Percentiles rank a stretch among this genome's conserved stretches.
These are phyloP conservation scores for Camponotus vicinus DNA, from an alignment of 1,140 invertebrate species.

Conservation along the genomic window DNA sequence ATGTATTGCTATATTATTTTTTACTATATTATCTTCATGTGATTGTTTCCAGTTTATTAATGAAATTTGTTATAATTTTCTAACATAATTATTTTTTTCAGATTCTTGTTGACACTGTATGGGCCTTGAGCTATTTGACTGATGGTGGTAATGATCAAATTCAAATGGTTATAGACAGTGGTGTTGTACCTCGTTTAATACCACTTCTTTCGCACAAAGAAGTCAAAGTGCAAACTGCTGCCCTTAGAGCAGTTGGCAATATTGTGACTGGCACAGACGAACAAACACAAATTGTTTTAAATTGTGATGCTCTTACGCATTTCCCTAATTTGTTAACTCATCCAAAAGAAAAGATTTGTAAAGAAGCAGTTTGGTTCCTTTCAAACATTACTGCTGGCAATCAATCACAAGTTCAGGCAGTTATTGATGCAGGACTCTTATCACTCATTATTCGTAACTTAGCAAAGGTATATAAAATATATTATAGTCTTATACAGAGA, in stretches of 20 bases:
- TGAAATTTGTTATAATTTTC: conserved; percentile 46
- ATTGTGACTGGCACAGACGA: conserved; percentile 99
- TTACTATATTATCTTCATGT: not conserved
- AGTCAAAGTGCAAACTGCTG: conserved; percentile 99
- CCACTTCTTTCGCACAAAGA: conserved; percentile 98
- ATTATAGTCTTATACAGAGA: not conserved
- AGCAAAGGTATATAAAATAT: conserved; percentile 85
- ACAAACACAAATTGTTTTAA: conserved; percentile 93
- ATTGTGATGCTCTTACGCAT: conserved; percentile 94
- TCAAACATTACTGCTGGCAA: conserved; percentile 99
- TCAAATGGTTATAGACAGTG: conserved; percentile 99
- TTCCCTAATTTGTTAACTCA: conserved; percentile 96
- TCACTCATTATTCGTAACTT: conserved; percentile 98
- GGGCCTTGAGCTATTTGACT: conserved; percentile 99
- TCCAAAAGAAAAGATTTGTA: conserved; percentile 94
- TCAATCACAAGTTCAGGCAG: conserved; percentile 98
- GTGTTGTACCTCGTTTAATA: conserved; percentile 97
- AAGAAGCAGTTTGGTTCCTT: conserved; percentile 99
- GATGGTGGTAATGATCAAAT: conserved; percentile 99
- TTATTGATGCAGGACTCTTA: conserved; percentile 97
- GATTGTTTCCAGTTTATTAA: not conserved
- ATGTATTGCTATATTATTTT: not conserved
- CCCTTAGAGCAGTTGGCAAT: conserved; percentile 98
- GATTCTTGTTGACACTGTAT: conserved; percentile 99
- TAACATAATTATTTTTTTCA: conserved; percentile 82